Percentiles rank a stretch among this genome's conserved stretches.
Conservation (phyloP, 1,140 invertebrate genomes). For the Scaptomyza pallida region DNA sequence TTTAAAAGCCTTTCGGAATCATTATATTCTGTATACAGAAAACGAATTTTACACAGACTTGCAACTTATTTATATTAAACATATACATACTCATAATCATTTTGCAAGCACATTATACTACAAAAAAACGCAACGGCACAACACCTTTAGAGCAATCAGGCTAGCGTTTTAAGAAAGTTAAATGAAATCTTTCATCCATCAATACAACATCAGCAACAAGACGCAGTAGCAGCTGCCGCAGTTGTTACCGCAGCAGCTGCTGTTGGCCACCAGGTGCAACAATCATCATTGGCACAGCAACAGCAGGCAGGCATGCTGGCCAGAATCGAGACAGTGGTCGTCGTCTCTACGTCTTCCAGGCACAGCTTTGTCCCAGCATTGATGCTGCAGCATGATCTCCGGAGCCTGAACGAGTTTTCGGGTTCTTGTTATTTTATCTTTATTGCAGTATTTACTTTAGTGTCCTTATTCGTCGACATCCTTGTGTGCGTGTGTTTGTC, state of each 20-base stretch:
- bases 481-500: conserved; percentile 31
- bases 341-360: neutral
- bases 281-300: conserved; percentile 44
- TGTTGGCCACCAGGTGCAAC: conserved; percentile 65
- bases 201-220: conserved; percentile 41
- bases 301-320: conserved; percentile 32
- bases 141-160: conserved; percentile 17
- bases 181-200: conserved; percentile 55
- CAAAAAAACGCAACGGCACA: conserved; percentile 9
- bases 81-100: too few species aligned
- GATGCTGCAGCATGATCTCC: conserved; percentile 36
- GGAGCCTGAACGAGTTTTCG: conserved; percentile 55
- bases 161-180: conserved; percentile 64
- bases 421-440: conserved; percentile 28
- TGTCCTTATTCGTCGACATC: conserved; percentile 71
- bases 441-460: conserved; percentile 59
- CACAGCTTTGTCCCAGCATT: conserved; percentile 25
- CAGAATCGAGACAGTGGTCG: conserved; percentile 30
- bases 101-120: neutral
- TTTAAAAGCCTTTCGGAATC: too few species aligned
- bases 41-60: too few species aligned
- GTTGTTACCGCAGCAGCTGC: neutral
- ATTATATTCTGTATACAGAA: too few species aligned
- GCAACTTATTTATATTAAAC: neutral
- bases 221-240: conserved; percentile 53